These are phyloP conservation scores for Eupleurogrammus muticus DNA, from an alignment of 2,797 vertebrate species.

Conservation along the genomic window DNA sequence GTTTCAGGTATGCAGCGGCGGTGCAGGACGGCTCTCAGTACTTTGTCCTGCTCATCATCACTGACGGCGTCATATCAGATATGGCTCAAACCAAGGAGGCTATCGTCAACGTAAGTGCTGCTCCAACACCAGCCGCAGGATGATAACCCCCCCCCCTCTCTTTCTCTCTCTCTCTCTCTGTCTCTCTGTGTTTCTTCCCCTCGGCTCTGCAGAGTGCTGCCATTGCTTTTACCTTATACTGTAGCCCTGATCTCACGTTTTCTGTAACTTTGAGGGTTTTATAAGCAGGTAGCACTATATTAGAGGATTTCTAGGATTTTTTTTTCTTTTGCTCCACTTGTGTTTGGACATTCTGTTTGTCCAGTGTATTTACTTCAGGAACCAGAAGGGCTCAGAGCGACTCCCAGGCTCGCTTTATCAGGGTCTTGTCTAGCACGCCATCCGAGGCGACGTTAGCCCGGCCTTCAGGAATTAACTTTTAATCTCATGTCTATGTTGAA, in stretches of 20 bases:
- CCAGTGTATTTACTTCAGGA: constrained; percentile 43
- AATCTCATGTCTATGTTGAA: constrained; percentile 8
- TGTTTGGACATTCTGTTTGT: constrained; percentile 44
- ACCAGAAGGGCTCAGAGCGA: constrained; percentile 43
- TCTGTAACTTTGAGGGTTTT: constrained; percentile 54
- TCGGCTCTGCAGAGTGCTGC: constrained; percentile 16
- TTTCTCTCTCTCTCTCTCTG: not conserved
- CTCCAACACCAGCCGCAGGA: constrained; percentile 32
- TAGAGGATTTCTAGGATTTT: constrained; percentile 64
- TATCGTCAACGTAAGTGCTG: constrained; percentile 93
- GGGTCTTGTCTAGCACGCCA: not conserved
- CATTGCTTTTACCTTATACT: constrained; percentile 49
- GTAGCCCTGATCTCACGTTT: constrained; percentile 30
- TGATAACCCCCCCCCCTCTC: not conserved
- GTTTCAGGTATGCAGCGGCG: constrained; percentile 87
- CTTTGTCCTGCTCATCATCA: constrained; percentile 97
- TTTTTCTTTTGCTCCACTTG: constrained; percentile 69
- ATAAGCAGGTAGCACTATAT: constrained; percentile 47
- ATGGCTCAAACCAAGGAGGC: constrained; percentile 99
- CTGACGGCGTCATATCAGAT: constrained; percentile 97
- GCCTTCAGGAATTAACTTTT: not conserved
- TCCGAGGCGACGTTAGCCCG: not conserved
- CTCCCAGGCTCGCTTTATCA: constrained; percentile 41
- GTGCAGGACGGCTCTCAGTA: constrained; percentile 96
- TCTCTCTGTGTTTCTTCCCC: not conserved